Evolutionary conservation across 2,888 invertebrate genomes (phyloP), one percentile per base, ranked within the genome.

Genomic region (Iphiclides podalirius): DNA sequence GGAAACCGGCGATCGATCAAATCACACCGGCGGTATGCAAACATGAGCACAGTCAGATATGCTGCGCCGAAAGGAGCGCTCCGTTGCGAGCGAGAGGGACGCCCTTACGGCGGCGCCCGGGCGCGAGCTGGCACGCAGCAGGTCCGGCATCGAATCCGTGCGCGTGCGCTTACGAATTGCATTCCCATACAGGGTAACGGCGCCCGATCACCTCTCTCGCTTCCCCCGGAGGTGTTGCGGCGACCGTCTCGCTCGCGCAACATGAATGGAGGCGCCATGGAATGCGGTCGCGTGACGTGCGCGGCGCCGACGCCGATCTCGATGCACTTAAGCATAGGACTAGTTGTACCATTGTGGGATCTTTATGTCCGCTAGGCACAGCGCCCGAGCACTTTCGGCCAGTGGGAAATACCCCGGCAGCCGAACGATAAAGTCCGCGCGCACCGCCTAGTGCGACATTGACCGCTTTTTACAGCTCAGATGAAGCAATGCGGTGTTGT

Each of bases 201-300:
- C 78, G 76, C 74, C 74, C 74, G 62, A 52, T 75, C 65, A 63
- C 69, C 75, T 69, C 67, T 81, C 84, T 80, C 83, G 67, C 73
- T 84, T 70, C 66, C 59, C 63, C 80, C 67, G 72, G 70, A 74
- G 75, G 72, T 72, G 66, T 72, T 62, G 53, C 59, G 61, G 60
- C 64, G 66, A 64, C 70, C 44, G 68, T 82, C 81, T 79, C 78
- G 66, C 78, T 84, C 78, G 60, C 72, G 65, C 79, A 67, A 78
- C 79, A 86, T 86, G 86, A 85, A 86, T 85, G 84, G 77, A 86
- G 83, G 79, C 81, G 80, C 78, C 79, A 67, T 81, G 91, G 91
- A 91, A 90, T 91, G 90, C 89, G 89, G 84, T 82, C 86, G 84
- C 84, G 88, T 90, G 90, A 90, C 90, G 90, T 89, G 85, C 74